Evolutionary conservation across 2,797 vertebrate genomes (phyloP), one percentile per base, ranked within the genome.

Genomic region (Channallabes apus): DNA sequence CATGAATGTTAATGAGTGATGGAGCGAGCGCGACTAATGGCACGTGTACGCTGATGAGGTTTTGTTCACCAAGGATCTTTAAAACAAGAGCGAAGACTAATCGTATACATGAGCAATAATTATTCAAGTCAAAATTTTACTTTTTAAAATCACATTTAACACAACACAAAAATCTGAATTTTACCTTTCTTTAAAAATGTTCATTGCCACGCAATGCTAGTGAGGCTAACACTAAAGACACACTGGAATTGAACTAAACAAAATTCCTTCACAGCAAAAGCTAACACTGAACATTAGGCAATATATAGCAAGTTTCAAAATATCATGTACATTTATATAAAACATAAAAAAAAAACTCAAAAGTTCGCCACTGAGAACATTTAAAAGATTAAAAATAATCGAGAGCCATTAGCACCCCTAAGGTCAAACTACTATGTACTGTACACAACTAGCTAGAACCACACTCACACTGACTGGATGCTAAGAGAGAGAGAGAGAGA

Each of bases 1-100:
- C 62, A 68, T 77, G 72, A 68, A 78, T 84, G 73, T 84, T 68
- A 84, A 84, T 68, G 83, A 78, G 73, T 68, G 51, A 77, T 29
- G 17, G 14, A 38, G 27, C 1, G 29, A 68, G 83, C 14, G 32
- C 4, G 29, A 38, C 80, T 69, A 82, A 69, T 69, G 80, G 46
- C 6, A 27, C 65, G 5, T 81, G 64, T 14, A 38, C 29, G 4
- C 80, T 82, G 80, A 82, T 82, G 65, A 82, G 80, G 51, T 56
- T 82, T 69, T 82, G 80, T 82, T 82, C 51, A 7, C 22, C 27
- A 14, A 58, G 80, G 46, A 69, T 68, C 65, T 56, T 14, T 14
- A 35, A 82, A 65, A 80, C 17, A 20, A 80, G 78, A 46, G 15
- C 6, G 35, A 80, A 80, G 61, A 64, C 59, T 41, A 27, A 80